A percentile compares a stretch with the other conserved stretches of the same genome.
Evolutionary conservation across 1,140 invertebrate species (phyloP).

Genomic region (Contarinia nasturtii): DNA sequence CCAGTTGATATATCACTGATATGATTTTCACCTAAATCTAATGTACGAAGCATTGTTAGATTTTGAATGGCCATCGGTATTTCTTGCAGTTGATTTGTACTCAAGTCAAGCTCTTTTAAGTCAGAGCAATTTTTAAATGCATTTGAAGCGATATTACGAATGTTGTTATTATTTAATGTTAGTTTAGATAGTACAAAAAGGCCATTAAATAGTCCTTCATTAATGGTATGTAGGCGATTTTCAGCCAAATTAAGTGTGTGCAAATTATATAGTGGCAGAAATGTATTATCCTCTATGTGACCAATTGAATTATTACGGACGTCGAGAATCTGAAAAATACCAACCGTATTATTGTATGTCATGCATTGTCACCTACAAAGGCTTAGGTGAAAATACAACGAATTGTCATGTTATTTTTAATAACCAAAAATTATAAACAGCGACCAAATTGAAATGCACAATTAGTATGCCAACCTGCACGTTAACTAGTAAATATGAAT

Average conservation of each 20-base stretch:
- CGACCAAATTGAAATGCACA: no score
- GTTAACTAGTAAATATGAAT: no score
- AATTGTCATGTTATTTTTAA: no score
- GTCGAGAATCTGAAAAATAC: no score
- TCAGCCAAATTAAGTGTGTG: slow-evolving; percentile 59
- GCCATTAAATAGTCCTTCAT: slow-evolving; percentile 57
- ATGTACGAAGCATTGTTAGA: slow-evolving; percentile 51
- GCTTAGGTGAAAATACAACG: no score
- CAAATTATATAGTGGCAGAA: slow-evolving; percentile 61
- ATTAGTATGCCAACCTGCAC: no score
- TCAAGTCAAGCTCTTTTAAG: slow-evolving; percentile 61
- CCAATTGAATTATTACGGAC: slow-evolving; percentile 60
- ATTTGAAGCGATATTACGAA: slow-evolving; percentile 49
- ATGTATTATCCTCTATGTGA: slow-evolving; percentile 54
- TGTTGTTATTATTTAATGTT: slow-evolving; percentile 55
- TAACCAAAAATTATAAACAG: no score
- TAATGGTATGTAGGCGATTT: slow-evolving; percentile 52
- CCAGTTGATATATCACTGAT: slow-evolving; percentile 52
- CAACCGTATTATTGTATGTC: no score
- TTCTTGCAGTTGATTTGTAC: slow-evolving; percentile 52
- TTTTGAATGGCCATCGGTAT: slow-evolving; percentile 56
- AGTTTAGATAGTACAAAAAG: slow-evolving; percentile 63
- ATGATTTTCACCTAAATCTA: slow-evolving; percentile 65
- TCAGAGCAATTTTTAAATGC: slow-evolving; percentile 67
- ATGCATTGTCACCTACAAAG: no score